These are phyloP conservation scores for Lordiphosa collinella DNA, from an alignment of 1,140 invertebrate species.

Conservation along the genomic window DNA sequence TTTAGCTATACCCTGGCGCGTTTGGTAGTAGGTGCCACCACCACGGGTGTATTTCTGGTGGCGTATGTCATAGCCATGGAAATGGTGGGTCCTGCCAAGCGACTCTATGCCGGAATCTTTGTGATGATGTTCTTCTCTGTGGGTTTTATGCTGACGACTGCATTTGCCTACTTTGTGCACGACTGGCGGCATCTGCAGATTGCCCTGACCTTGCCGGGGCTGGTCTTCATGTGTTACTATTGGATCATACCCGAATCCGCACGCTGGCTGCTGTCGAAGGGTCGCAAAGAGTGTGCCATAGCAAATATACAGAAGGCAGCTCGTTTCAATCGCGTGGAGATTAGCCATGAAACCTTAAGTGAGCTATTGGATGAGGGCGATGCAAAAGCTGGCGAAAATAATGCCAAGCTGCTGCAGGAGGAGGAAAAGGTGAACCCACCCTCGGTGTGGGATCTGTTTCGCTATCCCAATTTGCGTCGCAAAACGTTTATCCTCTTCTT, in stretches of 20 bases:
- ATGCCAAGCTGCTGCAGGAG: slow-evolving; percentile 36
- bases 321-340: slow-evolving; percentile 83
- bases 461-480: slow-evolving; percentile 85
- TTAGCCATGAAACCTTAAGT: slow-evolving; percentile 82
- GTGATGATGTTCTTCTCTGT: slow-evolving; percentile 89
- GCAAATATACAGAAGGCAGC: slow-evolving; percentile 85
- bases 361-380: slow-evolving; percentile 80
- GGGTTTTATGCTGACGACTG: slow-evolving; percentile 87
- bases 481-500: slow-evolving; percentile 88
- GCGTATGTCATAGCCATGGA: slow-evolving; percentile 91
- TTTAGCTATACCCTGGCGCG: slow-evolving; percentile 85
- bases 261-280: slow-evolving; percentile 89
- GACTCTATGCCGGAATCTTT: slow-evolving; percentile 87
- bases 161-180: slow-evolving; percentile 86
- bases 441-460: slow-evolving; percentile 85
- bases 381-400: slow-evolving; percentile 63
- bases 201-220: slow-evolving; percentile 85
- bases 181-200: slow-evolving; percentile 89
- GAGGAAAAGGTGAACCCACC: slow-evolving; percentile 64
- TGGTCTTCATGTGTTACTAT: slow-evolving; percentile 87
- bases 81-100: slow-evolving; percentile 88
- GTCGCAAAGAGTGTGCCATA: slow-evolving; percentile 86
- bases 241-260: slow-evolving; percentile 93
- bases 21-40: slow-evolving; percentile 86
- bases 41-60: slow-evolving; percentile 88